phyloP scores from a whole-genome alignment of 2,797 vertebrate genomes.

The Vipera latastei region DNA sequence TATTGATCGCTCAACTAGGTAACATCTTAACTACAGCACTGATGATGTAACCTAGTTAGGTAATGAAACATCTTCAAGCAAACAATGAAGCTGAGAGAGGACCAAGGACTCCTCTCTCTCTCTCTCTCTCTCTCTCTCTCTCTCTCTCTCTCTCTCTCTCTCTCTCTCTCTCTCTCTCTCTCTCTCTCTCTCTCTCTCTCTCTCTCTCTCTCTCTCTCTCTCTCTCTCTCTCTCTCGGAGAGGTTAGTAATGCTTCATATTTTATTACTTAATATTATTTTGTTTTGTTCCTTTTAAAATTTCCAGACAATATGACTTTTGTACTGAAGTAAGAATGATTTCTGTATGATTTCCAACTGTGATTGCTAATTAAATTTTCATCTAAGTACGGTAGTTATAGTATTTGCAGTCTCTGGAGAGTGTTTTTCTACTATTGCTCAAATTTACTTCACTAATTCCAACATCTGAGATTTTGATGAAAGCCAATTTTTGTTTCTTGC shows the following conservation, averaged over 20 bases:
- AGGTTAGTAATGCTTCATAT: constrained; percentile 9
- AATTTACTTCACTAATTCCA: constrained; percentile 43
- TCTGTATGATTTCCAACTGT: constrained; percentile 13
- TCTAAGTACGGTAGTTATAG: constrained; percentile 27
- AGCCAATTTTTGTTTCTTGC: not conserved
- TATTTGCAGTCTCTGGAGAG: constrained; percentile 43
- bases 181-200: not conserved
- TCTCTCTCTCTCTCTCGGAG: not conserved
- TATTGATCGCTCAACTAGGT: not conserved
- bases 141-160: not conserved
- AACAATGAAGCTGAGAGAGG: not conserved
- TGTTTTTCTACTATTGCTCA: constrained; percentile 30
- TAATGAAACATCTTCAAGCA: not conserved
- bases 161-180: no score
- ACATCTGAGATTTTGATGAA: constrained; percentile 31
- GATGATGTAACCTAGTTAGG: not conserved
- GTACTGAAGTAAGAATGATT: constrained; percentile 36
- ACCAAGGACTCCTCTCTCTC: not conserved
- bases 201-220: not conserved
- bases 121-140: not conserved
- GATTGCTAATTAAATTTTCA: constrained; percentile 58
- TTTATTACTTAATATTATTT: constrained; percentile 31
- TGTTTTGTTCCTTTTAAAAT: constrained; percentile 2
- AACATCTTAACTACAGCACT: not conserved
- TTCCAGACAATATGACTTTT: constrained; percentile 33